A percentile compares a stretch with the other conserved stretches of the same genome.
These are phyloP conservation scores for Caiman crocodilus DNA, from an alignment of 2,797 vertebrate species.

Conservation along the genomic window DNA sequence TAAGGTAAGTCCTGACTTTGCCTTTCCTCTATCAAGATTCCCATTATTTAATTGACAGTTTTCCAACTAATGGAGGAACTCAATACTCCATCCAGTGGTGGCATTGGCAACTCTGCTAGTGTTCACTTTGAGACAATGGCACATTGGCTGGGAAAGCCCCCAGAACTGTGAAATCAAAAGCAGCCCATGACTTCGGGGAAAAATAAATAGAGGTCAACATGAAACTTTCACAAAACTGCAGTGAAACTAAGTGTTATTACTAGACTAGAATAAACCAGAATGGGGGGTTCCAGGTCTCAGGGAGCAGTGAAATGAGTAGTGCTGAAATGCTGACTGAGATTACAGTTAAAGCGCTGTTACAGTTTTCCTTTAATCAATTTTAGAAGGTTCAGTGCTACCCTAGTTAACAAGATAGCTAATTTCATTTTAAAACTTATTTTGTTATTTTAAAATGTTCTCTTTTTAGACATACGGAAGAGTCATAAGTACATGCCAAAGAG, in stretches of 20 bases:
- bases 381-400: background rate
- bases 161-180: background rate
- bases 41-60: background rate
- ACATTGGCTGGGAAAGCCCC: background rate
- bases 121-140: background rate
- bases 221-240: background rate
- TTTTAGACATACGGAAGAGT: background rate
- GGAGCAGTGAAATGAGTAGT: too few relatives aligned
- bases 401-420: background rate
- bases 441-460: background rate
- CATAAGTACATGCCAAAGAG: background rate
- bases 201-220: background rate
- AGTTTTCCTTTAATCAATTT: background rate
- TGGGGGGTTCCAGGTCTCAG: background rate
- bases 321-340: background rate
- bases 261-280: background rate
- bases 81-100: background rate
- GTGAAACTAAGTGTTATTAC: background rate
- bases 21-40: background rate
- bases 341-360: background rate
- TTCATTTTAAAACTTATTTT: background rate
- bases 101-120: background rate
- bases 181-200: background rate
- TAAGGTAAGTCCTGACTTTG: background rate
- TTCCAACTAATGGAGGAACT: background rate